Percentiles rank a stretch among this genome's conserved stretches.
Conservation (phyloP, 2,113 vertebrate species). For the Heptranchias perlo region DNA sequence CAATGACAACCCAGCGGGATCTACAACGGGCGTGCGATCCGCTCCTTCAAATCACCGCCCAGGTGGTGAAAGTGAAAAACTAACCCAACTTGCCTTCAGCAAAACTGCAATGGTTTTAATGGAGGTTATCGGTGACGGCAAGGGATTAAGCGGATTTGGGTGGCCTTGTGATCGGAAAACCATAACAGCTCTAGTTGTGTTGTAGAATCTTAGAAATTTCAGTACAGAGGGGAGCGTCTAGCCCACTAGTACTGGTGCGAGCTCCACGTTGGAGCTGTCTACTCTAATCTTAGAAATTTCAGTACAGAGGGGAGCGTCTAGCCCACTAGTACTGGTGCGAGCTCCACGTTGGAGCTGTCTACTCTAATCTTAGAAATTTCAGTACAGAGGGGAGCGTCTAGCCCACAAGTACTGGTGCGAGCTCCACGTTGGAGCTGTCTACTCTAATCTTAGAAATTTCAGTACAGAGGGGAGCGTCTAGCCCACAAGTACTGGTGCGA, state of each 20-base stretch:
- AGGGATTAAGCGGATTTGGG: background rate
- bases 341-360: background rate
- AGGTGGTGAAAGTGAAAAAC: background rate
- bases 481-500: too few relatives aligned
- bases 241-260: background rate
- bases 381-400: background rate
- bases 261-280: background rate
- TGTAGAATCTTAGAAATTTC: background rate
- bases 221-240: background rate
- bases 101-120: background rate
- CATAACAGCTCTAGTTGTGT: background rate
- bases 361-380: background rate
- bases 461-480: background rate
- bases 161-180: background rate
- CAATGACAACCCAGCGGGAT: background rate
- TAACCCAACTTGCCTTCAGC: background rate
- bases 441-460: background rate
- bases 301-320: background rate
- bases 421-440: background rate
- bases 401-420: too few relatives aligned
- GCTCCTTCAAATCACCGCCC: background rate
- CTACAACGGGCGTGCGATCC: background rate
- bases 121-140: background rate
- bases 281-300: background rate
- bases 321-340: too few relatives aligned